Evolutionary conservation across 2,797 vertebrate species (phyloP).

Genomic region (Eptatretus atami): DNA sequence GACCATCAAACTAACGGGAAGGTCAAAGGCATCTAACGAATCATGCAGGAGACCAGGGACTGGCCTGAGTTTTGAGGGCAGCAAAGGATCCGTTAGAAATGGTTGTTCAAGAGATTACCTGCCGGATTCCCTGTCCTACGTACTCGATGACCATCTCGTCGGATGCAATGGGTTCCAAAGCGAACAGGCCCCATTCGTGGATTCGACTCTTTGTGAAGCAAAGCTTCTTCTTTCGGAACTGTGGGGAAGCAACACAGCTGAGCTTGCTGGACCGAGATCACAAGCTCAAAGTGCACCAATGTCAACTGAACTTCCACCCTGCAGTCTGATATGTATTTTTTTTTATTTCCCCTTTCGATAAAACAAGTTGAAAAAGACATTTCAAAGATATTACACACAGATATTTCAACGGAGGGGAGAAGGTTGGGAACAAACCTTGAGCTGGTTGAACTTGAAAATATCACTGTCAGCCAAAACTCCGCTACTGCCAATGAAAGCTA

Average conservation of each 20-base stretch:
- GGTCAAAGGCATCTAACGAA: neutral
- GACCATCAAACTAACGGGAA: neutral
- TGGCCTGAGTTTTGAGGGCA: neutral
- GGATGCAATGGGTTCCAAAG: constrained; percentile 64
- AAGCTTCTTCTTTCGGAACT: constrained; percentile 71
- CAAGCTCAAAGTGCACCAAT: no score
- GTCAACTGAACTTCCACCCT: no score
- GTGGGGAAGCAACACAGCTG: constrained; percentile 1
- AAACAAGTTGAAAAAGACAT: neutral
- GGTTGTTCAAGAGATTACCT: constrained; percentile 19
- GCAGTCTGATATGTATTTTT: no score
- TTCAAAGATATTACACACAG: no score
- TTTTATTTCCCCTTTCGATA: neutral
- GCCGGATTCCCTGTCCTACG: constrained; percentile 62
- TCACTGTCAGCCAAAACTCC: constrained; percentile 42
- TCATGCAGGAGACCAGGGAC: neutral
- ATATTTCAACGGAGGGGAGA: no score
- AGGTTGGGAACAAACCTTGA: constrained; percentile 25
- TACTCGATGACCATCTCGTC: constrained; percentile 88
- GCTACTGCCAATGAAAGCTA: constrained; percentile 43
- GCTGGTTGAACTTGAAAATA: constrained; percentile 57
- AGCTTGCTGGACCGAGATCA: neutral
- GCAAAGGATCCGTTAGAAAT: neutral
- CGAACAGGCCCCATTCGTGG: constrained; percentile 66
- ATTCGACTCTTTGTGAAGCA: constrained; percentile 60